These are phyloP conservation scores for Neotoxoptera formosana DNA, from an alignment of 1,140 invertebrate genomes.

Conservation along the genomic window DNA sequence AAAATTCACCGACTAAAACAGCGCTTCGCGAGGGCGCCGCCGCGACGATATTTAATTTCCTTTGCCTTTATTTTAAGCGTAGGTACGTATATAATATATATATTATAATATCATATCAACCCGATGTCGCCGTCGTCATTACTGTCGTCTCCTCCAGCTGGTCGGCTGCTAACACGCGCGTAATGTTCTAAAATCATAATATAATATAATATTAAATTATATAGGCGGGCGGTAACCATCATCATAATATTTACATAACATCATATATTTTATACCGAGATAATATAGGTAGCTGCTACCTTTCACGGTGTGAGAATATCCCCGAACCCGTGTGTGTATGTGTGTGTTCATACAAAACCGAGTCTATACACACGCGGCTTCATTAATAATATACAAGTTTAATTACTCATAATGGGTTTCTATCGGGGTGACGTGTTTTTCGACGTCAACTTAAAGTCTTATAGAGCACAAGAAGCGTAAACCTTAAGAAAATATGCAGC, in stretches of 20 bases:
- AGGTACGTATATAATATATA: not conserved
- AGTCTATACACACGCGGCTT: slow-evolving; percentile 7
- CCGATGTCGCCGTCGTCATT: not conserved
- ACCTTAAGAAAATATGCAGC: not conserved
- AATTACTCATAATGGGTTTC: slow-evolving; percentile 53
- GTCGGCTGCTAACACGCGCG: not conserved
- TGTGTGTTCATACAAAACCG: not conserved
- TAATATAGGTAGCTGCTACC: not conserved
- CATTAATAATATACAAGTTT: slow-evolving; percentile 57
- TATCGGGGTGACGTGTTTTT: slow-evolving; percentile 39
- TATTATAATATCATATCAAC: too few relatives aligned
- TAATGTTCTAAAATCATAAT: not conserved
- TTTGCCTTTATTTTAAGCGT: not conserved
- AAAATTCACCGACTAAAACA: too few relatives aligned
- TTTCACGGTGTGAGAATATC: not conserved
- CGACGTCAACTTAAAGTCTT: slow-evolving; percentile 9
- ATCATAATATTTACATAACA: not conserved
- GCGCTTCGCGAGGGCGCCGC: too few relatives aligned
- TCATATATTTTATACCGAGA: not conserved
- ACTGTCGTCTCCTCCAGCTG: not conserved
- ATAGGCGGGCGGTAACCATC: not conserved
- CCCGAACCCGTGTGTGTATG: not conserved
- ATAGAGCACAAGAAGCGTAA: slow-evolving; percentile 26
- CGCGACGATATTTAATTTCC: not conserved
- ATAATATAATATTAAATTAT: not conserved